Evolutionary conservation across 2,113 vertebrate genomes (phyloP), one percentile per base, ranked within the genome.

Genomic region (Quiscalus mexicanus): DNA sequence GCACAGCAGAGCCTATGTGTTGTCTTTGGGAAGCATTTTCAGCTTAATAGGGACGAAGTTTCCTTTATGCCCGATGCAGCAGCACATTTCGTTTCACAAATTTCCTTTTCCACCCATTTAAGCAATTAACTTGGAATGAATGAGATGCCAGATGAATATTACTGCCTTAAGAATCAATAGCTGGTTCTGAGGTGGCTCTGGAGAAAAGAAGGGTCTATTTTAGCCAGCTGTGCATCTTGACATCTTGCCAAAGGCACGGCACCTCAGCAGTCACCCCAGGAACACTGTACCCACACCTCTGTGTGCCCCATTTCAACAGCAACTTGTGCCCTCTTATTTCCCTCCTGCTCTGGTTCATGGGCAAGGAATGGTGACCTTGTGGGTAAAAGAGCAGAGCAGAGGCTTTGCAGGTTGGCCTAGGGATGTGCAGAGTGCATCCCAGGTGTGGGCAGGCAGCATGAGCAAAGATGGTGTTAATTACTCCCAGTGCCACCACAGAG

Each of bases 21-120:
- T 97, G 93, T 95, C 92, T 96, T 97, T 97, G 96, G 96, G 96
- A 97, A 96, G 88, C 88, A 89, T 96, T 97, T 96, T 94, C 85
- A 95, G 76, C 92, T 94, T 96, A 96, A 94, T 68, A 94, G 90
- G 85, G 76, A 95, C 5, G 64, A 90, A 81, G 68, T 97, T 97
- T 96, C 90, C 96, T 96, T 96, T 96, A 95, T 95, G 85, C 77
- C 80, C 94, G 93, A 96, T 96, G 93, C 93, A 94, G 96, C 76
- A 95, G 95, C 88, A 96, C 92, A 89, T 96, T 96, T 96, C 47
- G 0, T 88, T 96, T 92, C 80, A 87, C 79, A 71, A 77, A 96
- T 97, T 96, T 97, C 93, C 95, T 95, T 96, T 96, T 90, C 96
- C 96, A 97, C 88, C 79, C 83, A 90, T 94, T 96, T 93, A 92